Conservation (phyloP, 2,797 vertebrate genomes). For the Mormyrops boulengeri region DNA sequence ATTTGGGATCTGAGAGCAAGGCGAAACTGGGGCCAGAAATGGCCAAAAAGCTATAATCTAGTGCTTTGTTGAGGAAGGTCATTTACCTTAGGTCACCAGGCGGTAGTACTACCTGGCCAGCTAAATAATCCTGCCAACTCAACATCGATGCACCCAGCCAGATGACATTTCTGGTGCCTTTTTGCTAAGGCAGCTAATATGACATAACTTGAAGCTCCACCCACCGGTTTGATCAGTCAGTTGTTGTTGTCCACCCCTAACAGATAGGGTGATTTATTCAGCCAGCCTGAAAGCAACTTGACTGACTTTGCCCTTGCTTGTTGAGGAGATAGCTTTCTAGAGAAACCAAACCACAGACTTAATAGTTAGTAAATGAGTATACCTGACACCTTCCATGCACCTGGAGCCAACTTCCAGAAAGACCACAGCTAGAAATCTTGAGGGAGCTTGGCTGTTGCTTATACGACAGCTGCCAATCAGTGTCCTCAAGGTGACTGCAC, state of each 20-base stretch:
- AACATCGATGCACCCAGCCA: background rate
- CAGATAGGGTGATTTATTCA: background rate
- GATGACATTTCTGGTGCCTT: background rate
- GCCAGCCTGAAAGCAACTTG: background rate
- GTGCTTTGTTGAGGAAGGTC: background rate
- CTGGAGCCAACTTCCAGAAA: background rate
- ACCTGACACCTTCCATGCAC: background rate
- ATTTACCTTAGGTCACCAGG: background rate
- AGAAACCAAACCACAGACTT: background rate
- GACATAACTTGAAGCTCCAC: background rate
- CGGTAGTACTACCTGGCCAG: background rate
- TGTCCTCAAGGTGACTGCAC: background rate
- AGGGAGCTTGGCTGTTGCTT: background rate
- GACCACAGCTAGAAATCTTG: background rate
- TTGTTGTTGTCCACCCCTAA: background rate
- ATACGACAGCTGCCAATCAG: background rate
- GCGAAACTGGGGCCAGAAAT: background rate
- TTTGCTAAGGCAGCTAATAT: background rate
- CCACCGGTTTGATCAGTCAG: background rate
- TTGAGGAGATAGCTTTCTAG: background rate
- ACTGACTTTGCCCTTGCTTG: background rate
- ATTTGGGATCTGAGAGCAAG: background rate
- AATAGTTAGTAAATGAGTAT: background rate
- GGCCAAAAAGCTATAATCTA: background rate
- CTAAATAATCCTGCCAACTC: background rate